A percentile compares a stretch with the other conserved stretches of the same genome.
Evolutionary conservation across 2,113 vertebrate genomes (phyloP).

Genomic region (Psettodes erumei): DNA sequence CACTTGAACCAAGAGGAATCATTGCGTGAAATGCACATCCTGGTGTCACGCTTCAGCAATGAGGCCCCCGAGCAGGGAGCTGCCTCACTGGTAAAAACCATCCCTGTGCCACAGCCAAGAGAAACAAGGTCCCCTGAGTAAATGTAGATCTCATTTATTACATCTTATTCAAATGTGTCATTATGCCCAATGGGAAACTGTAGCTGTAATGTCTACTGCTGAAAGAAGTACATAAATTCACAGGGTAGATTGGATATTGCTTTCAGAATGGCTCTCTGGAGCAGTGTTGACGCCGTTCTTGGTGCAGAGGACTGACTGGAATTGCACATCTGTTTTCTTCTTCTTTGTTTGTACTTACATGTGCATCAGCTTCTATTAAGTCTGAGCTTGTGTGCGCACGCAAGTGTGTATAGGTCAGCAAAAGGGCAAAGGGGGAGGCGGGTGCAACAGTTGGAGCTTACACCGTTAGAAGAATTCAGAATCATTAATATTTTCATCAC

Average conservation of each 20-base stretch:
- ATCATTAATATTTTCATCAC: conserved; percentile 66
- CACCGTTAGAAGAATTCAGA: neutral
- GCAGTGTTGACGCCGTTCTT: conserved; percentile 24
- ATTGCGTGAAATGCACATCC: conserved; percentile 29
- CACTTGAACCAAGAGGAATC: conserved; percentile 22
- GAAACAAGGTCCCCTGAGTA: conserved; percentile 29
- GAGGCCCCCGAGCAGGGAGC: conserved; percentile 17
- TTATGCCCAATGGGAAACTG: conserved; percentile 37
- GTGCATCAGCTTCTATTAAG: conserved; percentile 4
- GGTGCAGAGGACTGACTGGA: conserved; percentile 42
- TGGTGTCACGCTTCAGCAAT: conserved; percentile 12
- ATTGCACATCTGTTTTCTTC: conserved; percentile 29
- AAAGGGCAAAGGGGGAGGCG: neutral
- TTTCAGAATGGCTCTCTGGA: conserved; percentile 52
- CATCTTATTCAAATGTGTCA: conserved; percentile 68
- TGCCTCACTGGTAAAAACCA: conserved; percentile 49
- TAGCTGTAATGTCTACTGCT: conserved; percentile 42
- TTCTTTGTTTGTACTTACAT: conserved; percentile 28
- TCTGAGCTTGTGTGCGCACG: neutral
- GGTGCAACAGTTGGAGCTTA: too few species aligned
- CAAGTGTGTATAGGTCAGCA: neutral
- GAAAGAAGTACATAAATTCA: conserved; percentile 56
- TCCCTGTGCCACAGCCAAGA: conserved; percentile 29
- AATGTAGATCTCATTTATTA: conserved; percentile 59
- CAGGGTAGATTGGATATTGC: conserved; percentile 51